Conservation (phyloP, 2,113 vertebrate genomes). For the Noctilio leporinus region DNA sequence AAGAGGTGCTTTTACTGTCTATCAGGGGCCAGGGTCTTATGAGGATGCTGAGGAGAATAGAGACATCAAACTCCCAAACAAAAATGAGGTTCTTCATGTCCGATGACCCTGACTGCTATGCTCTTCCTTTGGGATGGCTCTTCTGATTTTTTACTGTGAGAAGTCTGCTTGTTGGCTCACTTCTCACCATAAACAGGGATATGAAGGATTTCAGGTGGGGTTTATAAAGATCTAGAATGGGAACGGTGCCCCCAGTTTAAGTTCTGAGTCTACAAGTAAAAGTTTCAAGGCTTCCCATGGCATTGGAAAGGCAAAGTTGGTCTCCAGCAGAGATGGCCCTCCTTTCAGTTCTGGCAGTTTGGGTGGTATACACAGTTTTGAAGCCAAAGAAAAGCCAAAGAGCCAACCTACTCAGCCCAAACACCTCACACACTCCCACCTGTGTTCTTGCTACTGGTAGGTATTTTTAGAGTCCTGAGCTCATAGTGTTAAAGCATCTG, state of each 20-base stretch:
- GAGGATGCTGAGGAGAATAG: not conserved
- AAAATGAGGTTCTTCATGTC: not conserved
- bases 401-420: conserved; percentile 42
- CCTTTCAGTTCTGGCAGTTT: not conserved
- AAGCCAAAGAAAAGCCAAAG: conserved; percentile 50
- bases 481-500: conserved; percentile 72
- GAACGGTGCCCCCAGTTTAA: not conserved
- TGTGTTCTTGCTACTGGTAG: conserved; percentile 42
- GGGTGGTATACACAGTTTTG: conserved; percentile 2
- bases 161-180: not conserved
- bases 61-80: not conserved
- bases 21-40: not conserved
- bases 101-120: not conserved
- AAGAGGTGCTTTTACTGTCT: not conserved
- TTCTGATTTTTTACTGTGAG: not conserved
- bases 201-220: not conserved
- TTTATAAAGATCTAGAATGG: not conserved
- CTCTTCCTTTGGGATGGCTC: not conserved
- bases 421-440: conserved; percentile 63
- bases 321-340: not conserved
- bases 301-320: not conserved
- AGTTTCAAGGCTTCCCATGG: not conserved
- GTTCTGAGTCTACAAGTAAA: not conserved
- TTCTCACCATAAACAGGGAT: not conserved
- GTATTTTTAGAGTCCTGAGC: conserved; percentile 73